phyloP scores from a whole-genome alignment of 2,113 vertebrate genomes.

The Ochotona curzoniae region DNA sequence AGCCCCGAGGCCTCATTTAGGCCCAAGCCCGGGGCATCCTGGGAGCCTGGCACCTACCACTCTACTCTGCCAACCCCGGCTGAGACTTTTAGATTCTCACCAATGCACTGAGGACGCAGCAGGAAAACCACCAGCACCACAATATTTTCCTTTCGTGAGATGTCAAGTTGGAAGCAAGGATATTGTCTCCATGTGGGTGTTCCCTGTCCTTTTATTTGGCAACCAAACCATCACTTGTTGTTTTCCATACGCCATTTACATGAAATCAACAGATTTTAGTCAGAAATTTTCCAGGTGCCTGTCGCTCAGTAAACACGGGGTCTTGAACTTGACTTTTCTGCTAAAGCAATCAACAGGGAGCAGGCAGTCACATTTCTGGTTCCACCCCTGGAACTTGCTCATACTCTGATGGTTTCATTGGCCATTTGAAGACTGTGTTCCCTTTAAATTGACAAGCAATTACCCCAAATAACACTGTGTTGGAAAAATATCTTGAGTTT shows the following conservation, averaged over 20 bases:
- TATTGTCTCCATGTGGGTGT: not conserved
- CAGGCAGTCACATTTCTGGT: conserved; percentile 15
- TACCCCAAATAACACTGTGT: conserved; percentile 17
- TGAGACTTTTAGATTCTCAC: not conserved
- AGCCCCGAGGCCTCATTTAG: not conserved
- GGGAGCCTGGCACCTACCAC: not conserved
- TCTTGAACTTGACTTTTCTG: conserved; percentile 55
- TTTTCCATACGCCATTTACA: not conserved
- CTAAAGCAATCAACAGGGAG: conserved; percentile 44
- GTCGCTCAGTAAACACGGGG: conserved; percentile 38
- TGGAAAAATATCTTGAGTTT: conserved; percentile 52
- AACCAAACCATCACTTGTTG: not conserved
- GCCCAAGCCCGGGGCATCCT: not conserved
- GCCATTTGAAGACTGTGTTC: conserved; percentile 19
- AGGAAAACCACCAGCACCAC: not conserved
- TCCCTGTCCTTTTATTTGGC: not conserved
- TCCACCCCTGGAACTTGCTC: conserved; percentile 27
- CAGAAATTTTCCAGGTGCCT: conserved; percentile 48
- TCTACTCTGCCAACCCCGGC: not conserved
- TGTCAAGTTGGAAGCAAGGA: conserved; percentile 19
- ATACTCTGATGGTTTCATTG: conserved; percentile 35
- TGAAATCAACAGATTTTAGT: conserved; percentile 19
- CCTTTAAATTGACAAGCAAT: conserved; percentile 56
- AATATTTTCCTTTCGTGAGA: not conserved
- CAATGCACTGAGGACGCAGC: not conserved